Percentiles rank a stretch among this genome's conserved stretches.
These are phyloP conservation scores for Napeogenes sylphis DNA, from an alignment of 2,888 invertebrate genomes.

Conservation along the genomic window DNA sequence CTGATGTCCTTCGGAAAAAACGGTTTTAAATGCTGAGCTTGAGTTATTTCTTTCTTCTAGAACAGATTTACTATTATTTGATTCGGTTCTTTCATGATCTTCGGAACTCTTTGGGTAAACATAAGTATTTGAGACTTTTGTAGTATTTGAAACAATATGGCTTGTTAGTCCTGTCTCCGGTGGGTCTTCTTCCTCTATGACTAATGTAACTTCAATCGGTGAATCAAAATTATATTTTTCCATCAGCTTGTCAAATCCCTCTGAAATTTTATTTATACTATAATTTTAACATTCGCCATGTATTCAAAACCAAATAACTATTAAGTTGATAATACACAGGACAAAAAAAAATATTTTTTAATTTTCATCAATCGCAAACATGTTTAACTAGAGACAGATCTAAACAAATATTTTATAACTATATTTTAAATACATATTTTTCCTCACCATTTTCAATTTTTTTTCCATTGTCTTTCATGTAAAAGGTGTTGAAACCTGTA, in stretches of 20 bases:
- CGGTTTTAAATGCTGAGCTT: neutral
- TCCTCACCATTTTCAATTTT: no score
- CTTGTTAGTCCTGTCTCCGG: constrained; percentile 1
- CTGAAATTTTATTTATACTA: constrained; percentile 8
- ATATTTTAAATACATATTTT: no score
- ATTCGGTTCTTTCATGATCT: no score
- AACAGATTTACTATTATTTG: neutral
- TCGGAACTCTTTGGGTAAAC: neutral
- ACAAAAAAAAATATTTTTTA: no score
- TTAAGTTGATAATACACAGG: no score
- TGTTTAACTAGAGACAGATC: no score
- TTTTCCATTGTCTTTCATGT: no score
- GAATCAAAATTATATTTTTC: constrained; percentile 16
- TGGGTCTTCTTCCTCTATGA: constrained; percentile 17
- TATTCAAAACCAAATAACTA: no score
- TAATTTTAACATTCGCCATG: no score
- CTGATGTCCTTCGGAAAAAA: neutral
- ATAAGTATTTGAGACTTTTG: neutral
- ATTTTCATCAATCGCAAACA: no score
- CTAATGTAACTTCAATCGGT: constrained; percentile 15
- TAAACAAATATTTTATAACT: no score
- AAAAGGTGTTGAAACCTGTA: no score
- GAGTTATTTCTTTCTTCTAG: neutral
- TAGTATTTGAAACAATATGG: neutral
- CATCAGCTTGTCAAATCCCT: constrained; percentile 12